phyloP scores from a whole-genome alignment of 2,888 invertebrate genomes.

The Nowickia ferox region DNA sequence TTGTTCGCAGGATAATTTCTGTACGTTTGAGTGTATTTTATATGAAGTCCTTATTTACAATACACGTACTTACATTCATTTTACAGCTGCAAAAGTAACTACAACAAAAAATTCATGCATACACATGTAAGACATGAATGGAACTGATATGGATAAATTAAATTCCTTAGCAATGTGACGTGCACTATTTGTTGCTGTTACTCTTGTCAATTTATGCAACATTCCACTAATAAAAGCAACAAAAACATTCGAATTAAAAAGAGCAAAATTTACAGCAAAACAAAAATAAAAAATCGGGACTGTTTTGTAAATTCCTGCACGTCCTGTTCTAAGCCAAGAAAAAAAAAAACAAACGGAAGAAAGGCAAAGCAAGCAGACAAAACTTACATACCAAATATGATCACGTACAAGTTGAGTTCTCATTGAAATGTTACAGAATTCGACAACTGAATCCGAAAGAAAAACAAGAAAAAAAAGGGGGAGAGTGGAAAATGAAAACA shows the following conservation, averaged over 20 bases:
- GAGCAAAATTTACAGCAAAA: constrained; percentile 16
- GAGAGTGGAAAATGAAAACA: constrained; percentile 35
- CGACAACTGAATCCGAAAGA: constrained; percentile 37
- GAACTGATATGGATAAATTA: constrained; percentile 73
- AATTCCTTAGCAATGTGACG: constrained; percentile 54
- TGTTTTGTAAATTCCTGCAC: constrained; percentile 61
- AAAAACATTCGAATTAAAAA: not conserved
- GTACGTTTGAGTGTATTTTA: too few relatives aligned
- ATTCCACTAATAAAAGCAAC: not conserved
- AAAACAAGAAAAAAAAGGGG: not conserved
- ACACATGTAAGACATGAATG: constrained; percentile 48
- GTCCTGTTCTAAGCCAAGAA: constrained; percentile 22
- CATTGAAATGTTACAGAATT: constrained; percentile 44
- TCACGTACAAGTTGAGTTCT: constrained; percentile 57
- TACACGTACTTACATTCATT: too few relatives aligned
- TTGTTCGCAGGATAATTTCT: too few relatives aligned
- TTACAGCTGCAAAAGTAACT: too few relatives aligned
- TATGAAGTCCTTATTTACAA: not conserved
- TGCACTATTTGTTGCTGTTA: constrained; percentile 45
- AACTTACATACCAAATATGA: constrained; percentile 55
- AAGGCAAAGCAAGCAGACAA: constrained; percentile 38
- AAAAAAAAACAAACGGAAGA: not conserved
- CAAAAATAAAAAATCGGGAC: not conserved
- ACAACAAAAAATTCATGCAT: constrained; percentile 15
- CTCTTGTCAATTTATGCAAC: constrained; percentile 38